Evolutionary conservation across 1,140 invertebrate species (phyloP).

Genomic region (Adoxophyes honmai): DNA sequence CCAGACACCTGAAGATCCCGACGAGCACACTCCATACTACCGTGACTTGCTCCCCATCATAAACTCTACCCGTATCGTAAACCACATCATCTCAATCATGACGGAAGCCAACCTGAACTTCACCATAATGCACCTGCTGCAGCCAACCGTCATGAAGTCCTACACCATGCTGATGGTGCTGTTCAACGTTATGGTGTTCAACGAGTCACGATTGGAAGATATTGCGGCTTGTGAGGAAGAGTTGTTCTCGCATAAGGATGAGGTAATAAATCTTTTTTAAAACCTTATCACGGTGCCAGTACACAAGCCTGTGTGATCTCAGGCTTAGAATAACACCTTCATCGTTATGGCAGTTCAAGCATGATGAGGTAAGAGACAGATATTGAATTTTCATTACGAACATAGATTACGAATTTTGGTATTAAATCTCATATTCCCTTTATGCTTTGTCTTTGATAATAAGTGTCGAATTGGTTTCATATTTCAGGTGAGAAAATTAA

Average conservation of each 20-base stretch:
- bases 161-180: constrained; percentile 47
- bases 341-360: no score
- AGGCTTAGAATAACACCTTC: no score
- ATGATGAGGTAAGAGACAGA: no score
- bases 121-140: constrained; percentile 44
- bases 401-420: no score
- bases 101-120: constrained; percentile 30
- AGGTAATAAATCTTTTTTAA: no score
- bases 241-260: constrained; percentile 46
- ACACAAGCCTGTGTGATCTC: no score
- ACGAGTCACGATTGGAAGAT: constrained; percentile 36
- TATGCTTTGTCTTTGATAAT: background rate
- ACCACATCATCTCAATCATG: constrained; percentile 39
- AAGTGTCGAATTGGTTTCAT: no score
- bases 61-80: constrained; percentile 52
- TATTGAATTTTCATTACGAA: constrained; percentile 6
- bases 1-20: constrained; percentile 47
- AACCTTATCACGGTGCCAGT: no score
- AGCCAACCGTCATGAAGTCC: constrained; percentile 38
- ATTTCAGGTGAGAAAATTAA: constrained; percentile 53
- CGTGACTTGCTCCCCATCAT: constrained; percentile 58
- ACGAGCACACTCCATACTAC: constrained; percentile 54
- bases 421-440: no score
- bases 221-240: constrained; percentile 49
- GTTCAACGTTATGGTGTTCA: constrained; percentile 54